Conservation (phyloP, 92 coral and sea anemone genomes). For the Zoanthus gigantus region DNA sequence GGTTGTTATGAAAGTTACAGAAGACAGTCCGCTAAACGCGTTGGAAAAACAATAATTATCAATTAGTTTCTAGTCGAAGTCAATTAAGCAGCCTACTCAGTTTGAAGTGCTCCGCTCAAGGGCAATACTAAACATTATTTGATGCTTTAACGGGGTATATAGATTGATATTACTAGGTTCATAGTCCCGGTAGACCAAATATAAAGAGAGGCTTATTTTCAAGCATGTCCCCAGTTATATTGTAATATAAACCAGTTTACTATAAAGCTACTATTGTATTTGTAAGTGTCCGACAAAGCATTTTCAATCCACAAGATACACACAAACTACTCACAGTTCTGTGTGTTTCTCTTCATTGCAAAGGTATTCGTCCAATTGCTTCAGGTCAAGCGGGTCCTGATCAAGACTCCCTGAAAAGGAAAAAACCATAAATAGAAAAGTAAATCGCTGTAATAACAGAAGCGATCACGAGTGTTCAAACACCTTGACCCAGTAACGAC, state of each 20-base stretch:
- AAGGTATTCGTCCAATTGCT: constrained; percentile 35
- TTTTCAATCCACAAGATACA: neutral
- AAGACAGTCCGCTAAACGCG: neutral
- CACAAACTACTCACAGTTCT: constrained; percentile 21
- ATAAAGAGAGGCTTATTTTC: neutral
- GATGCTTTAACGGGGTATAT: neutral
- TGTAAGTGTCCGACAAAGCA: neutral
- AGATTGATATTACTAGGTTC: constrained; percentile 9
- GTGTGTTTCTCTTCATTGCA: constrained; percentile 22
- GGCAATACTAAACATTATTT: neutral
- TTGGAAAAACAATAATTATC: constrained; percentile 30
- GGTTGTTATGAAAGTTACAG: neutral
- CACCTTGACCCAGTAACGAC: neutral
- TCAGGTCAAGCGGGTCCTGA: constrained; percentile 27
- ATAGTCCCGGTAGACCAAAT: neutral
- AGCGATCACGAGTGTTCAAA: neutral
- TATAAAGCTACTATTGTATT: constrained; percentile 24
- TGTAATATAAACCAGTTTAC: constrained; percentile 25
- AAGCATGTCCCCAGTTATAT: neutral
- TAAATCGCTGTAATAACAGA: constrained; percentile 10
- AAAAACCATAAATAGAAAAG: neutral
- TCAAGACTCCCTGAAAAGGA: constrained; percentile 20
- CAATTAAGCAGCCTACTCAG: constrained; percentile 8
- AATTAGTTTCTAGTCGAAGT: constrained; percentile 26
- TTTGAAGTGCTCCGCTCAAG: constrained; percentile 18